Percentiles rank a stretch among this genome's conserved stretches.
These are phyloP conservation scores for Melinaea menophilus DNA, from an alignment of 2,888 invertebrate genomes.

Conservation along the genomic window DNA sequence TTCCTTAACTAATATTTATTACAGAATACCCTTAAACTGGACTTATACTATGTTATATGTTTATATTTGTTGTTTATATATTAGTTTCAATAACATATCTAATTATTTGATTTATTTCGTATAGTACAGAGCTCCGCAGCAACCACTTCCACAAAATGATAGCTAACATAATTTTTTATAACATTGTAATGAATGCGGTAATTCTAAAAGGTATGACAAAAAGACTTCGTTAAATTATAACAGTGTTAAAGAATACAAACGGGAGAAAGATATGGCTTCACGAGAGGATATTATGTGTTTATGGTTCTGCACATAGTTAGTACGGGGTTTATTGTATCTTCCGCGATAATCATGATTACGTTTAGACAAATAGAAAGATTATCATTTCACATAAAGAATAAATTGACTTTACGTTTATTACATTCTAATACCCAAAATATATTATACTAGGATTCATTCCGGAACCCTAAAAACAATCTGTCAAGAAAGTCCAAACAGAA, in stretches of 20 bases:
- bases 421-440: too few species aligned
- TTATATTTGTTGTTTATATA: too few species aligned
- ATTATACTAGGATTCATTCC: neutral
- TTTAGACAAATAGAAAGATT: too few species aligned
- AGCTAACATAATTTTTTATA: neutral
- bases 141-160: neutral
- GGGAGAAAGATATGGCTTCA: conserved; percentile 34
- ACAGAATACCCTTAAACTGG: too few species aligned
- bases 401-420: too few species aligned
- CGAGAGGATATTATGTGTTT: conserved; percentile 44
- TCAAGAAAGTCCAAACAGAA: conserved; percentile 60
- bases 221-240: conserved; percentile 28
- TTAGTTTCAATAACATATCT: too few species aligned
- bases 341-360: too few species aligned
- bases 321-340: too few species aligned
- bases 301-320: conserved; percentile 40
- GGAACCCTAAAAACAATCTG: conserved; percentile 33
- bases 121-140: too few species aligned
- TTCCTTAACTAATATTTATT: neutral
- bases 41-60: too few species aligned
- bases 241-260: conserved; percentile 33
- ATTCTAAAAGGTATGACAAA: conserved; percentile 22
- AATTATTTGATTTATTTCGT: too few species aligned
- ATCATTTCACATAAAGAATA: too few species aligned
- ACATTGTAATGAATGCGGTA: conserved; percentile 7